Percentiles rank a stretch among this genome's conserved stretches.
Evolutionary conservation across 2,113 vertebrate species (phyloP).

Genomic region (Pseudopipra pipra): DNA sequence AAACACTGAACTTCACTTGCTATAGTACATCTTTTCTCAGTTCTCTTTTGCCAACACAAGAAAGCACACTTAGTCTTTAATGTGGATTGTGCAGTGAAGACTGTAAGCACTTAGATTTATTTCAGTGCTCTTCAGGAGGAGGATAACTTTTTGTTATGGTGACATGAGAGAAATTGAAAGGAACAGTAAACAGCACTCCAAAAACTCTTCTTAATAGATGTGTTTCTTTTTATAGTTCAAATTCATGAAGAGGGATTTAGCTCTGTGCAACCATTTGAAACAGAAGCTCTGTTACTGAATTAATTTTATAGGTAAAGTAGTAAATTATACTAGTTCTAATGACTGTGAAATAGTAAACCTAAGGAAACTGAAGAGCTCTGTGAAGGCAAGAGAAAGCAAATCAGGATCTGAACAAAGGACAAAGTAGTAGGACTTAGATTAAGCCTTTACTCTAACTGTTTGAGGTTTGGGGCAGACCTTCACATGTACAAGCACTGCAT

Average conservation of each 20-base stretch:
- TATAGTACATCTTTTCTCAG: background rate
- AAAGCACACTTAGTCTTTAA: background rate
- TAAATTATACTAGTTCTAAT: background rate
- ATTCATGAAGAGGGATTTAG: background rate
- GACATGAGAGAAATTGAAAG: background rate
- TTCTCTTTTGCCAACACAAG: background rate
- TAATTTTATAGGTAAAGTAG: background rate
- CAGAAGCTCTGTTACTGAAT: background rate
- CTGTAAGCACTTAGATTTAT: background rate
- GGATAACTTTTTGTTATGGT: background rate
- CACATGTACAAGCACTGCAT: background rate
- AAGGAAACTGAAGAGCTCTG: slow-evolving; percentile 8
- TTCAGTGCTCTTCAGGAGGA: background rate
- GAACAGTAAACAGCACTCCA: background rate
- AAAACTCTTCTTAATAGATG: background rate
- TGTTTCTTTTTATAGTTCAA: background rate
- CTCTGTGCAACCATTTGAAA: background rate
- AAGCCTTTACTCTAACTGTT: background rate
- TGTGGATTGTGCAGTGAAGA: background rate
- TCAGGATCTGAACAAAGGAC: background rate
- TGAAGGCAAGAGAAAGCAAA: background rate
- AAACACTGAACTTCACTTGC: background rate
- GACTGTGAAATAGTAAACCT: background rate
- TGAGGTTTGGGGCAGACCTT: background rate
- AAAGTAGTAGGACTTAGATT: background rate